Conservation (phyloP, 1,140 invertebrate genomes). For the Drosophila baimaii region DNA sequence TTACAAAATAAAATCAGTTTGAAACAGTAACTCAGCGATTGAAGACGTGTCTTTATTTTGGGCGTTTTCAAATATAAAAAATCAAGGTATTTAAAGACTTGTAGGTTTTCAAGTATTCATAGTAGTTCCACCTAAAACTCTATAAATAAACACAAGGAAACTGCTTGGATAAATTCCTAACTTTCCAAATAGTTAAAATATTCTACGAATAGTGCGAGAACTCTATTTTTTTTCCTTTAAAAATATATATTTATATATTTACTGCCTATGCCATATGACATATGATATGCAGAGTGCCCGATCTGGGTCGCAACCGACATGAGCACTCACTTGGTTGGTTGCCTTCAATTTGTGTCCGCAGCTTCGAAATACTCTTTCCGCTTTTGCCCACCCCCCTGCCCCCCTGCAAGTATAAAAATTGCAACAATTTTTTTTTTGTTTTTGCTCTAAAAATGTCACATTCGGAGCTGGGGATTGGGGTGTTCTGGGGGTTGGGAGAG, state of each 20-base stretch:
- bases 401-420: conserved; percentile 38
- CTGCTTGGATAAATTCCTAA: background rate
- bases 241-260: background rate
- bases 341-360: conserved; percentile 12
- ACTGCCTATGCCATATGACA: background rate
- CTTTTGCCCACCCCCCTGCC: background rate
- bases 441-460: conserved; percentile 57
- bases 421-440: conserved; percentile 55
- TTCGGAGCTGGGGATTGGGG: too few relatives aligned
- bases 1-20: too few relatives aligned
- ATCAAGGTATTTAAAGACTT: too few relatives aligned
- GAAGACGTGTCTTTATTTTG: too few relatives aligned
- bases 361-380: conserved; percentile 9
- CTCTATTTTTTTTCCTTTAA: too few relatives aligned
- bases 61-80: too few relatives aligned
- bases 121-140: background rate
- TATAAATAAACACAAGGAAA: background rate
- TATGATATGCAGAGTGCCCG: conserved; percentile 2
- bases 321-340: background rate
- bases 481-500: background rate
- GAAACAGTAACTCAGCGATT: too few relatives aligned
- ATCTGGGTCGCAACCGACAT: conserved; percentile 5
- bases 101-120: too few relatives aligned
- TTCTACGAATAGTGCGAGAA: background rate
- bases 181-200: background rate